These are phyloP conservation scores for Temnothorax longispinosus DNA, from an alignment of 1,140 invertebrate species.

Conservation along the genomic window DNA sequence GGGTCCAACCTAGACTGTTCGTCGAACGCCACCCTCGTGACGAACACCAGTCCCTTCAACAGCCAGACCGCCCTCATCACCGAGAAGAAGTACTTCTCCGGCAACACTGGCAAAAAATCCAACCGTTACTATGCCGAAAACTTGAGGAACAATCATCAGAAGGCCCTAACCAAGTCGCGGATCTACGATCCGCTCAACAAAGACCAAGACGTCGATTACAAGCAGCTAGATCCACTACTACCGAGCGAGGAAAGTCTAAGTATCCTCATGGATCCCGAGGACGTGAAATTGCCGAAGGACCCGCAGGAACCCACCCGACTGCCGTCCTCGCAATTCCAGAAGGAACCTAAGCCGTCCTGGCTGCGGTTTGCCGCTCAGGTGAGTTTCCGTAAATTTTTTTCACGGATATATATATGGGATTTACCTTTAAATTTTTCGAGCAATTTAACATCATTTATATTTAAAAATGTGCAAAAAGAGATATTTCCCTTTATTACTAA, in stretches of 20 bases:
- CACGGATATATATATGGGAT: not conserved
- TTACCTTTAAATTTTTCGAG: not conserved
- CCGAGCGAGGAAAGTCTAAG: slow-evolving; percentile 57
- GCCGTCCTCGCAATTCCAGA: slow-evolving; percentile 64
- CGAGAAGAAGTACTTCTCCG: slow-evolving; percentile 67
- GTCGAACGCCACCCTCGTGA: slow-evolving; percentile 86
- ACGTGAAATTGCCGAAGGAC: slow-evolving; percentile 60
- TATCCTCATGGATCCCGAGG: slow-evolving; percentile 65
- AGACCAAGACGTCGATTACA: slow-evolving; percentile 75
- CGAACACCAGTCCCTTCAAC: slow-evolving; percentile 86
- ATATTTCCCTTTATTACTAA: not conserved
- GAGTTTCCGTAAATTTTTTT: not conserved
- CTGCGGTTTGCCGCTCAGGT: slow-evolving; percentile 68
- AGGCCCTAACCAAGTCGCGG: slow-evolving; percentile 72
- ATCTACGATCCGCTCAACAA: slow-evolving; percentile 79
- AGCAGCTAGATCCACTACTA: slow-evolving; percentile 80
- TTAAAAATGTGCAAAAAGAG: not conserved
- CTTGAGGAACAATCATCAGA: slow-evolving; percentile 79
- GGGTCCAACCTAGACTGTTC: slow-evolving; percentile 86
- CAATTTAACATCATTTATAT: not conserved
- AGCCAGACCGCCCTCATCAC: slow-evolving; percentile 80
- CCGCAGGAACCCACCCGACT: not conserved
- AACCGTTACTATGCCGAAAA: slow-evolving; percentile 83
- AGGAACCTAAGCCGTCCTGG: slow-evolving; percentile 31
- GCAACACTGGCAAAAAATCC: slow-evolving; percentile 14